These are phyloP conservation scores for Nasua narica DNA, from an alignment of 2,797 vertebrate genomes.

Conservation along the genomic window DNA sequence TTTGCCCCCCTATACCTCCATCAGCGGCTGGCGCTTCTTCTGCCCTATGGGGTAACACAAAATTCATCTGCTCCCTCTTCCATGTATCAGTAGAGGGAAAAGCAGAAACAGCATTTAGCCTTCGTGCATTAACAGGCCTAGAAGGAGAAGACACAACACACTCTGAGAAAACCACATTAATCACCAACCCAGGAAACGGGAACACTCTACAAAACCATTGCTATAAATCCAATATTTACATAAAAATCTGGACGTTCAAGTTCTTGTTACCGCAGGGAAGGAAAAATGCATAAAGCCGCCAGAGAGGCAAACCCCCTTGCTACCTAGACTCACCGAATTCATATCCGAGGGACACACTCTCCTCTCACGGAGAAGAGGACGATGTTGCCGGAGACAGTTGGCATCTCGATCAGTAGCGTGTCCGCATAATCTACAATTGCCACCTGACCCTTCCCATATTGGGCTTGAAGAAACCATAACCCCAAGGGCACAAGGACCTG, in stretches of 20 bases:
- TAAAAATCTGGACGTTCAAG: constrained; percentile 55
- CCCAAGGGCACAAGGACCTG: background rate
- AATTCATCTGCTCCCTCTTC: background rate
- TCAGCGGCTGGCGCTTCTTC: background rate
- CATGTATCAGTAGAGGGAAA: background rate
- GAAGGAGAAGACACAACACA: background rate
- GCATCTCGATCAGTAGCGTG: background rate
- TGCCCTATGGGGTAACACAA: background rate
- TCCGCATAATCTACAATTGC: background rate
- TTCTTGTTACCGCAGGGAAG: constrained; percentile 32
- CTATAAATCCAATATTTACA: constrained; percentile 57
- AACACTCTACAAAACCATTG: constrained; percentile 43
- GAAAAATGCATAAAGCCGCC: constrained; percentile 4
- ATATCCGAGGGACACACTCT: background rate
- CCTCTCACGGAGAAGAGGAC: background rate
- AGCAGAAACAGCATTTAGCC: background rate
- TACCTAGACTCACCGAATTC: background rate
- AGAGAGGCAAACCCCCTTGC: background rate
- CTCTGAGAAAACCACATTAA: constrained; percentile 61
- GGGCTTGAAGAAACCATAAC: background rate
- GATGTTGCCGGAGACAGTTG: background rate
- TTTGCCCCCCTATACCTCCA: background rate
- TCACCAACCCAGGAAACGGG: constrained; percentile 49
- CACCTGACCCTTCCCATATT: background rate
- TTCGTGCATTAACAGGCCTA: background rate